These are phyloP conservation scores for Calcarius lapponicus DNA, from an alignment of 2,797 vertebrate genomes.

Conservation along the genomic window DNA sequence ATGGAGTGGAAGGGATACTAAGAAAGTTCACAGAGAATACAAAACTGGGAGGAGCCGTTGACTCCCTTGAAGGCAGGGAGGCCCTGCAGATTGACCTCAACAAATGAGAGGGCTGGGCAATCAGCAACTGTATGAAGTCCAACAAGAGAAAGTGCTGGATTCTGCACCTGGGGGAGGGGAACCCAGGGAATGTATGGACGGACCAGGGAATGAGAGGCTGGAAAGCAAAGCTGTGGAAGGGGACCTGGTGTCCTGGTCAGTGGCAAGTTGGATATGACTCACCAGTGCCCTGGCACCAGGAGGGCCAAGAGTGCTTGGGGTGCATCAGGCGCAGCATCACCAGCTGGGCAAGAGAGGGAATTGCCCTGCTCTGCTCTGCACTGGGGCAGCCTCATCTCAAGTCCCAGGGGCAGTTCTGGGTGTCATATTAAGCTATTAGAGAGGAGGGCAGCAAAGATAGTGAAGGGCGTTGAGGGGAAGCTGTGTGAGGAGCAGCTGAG, in stretches of 20 bases:
- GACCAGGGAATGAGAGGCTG: neutral
- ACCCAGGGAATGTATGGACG: too few relatives aligned
- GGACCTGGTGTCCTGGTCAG: too few relatives aligned
- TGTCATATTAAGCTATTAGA: neutral
- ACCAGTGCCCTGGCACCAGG: neutral
- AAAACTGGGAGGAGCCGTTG: neutral
- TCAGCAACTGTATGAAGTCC: neutral
- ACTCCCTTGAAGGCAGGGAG: neutral
- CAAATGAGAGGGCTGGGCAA: neutral
- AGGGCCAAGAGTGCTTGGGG: neutral
- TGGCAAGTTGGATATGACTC: neutral
- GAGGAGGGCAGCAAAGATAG: neutral
- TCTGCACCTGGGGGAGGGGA: neutral
- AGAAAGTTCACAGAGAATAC: neutral
- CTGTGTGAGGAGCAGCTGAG: neutral
- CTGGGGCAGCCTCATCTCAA: accelerated
- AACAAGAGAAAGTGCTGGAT: neutral
- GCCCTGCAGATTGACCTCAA: neutral
- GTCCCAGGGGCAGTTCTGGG: neutral
- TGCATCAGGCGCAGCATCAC: accelerated
- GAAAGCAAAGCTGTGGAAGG: neutral
- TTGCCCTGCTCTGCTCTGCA: neutral
- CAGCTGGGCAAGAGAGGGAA: neutral
- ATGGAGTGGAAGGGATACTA: neutral
- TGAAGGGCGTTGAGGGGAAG: neutral